Percentiles rank a stretch among this genome's conserved stretches.
Evolutionary conservation across 2,113 vertebrate genomes (phyloP).

Genomic region (Recurvirostra avosetta): DNA sequence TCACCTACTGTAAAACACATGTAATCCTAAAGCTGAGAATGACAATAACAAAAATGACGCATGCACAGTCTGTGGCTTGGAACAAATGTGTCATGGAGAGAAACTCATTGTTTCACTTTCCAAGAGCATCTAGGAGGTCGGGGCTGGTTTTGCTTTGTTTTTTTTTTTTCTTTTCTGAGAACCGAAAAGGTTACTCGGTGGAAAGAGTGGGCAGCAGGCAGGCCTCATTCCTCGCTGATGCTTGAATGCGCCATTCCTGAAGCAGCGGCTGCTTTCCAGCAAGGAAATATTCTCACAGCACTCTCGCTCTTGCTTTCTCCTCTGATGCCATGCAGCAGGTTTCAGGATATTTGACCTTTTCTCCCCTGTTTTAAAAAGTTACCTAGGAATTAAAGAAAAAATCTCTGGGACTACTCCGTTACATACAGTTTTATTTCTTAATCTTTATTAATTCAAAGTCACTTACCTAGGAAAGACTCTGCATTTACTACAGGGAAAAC

Average conservation of each 20-base stretch:
- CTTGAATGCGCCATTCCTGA: neutral
- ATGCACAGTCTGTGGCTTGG: neutral
- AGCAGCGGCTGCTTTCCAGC: neutral
- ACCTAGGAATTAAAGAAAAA: neutral
- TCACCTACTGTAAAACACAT: fast-evolving
- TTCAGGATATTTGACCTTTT: neutral
- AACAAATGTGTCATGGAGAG: neutral
- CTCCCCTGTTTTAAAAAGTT: neutral
- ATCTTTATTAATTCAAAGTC: neutral
- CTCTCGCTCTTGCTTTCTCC: neutral
- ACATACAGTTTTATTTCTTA: neutral
- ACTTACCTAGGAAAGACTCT: neutral
- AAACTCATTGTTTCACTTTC: neutral
- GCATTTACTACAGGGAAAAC: neutral
- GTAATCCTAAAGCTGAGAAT: neutral
- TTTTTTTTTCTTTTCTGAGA: neutral
- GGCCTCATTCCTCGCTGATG: neutral
- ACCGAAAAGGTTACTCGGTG: neutral
- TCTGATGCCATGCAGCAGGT: neutral
- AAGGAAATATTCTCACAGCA: neutral
- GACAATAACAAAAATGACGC: neutral
- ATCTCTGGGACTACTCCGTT: neutral
- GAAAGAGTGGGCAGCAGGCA: neutral
- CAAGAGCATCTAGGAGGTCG: neutral
- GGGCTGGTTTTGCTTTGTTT: neutral